phyloP scores from a whole-genome alignment of 2,888 invertebrate genomes.

The Chrysotoxum bicinctum region DNA sequence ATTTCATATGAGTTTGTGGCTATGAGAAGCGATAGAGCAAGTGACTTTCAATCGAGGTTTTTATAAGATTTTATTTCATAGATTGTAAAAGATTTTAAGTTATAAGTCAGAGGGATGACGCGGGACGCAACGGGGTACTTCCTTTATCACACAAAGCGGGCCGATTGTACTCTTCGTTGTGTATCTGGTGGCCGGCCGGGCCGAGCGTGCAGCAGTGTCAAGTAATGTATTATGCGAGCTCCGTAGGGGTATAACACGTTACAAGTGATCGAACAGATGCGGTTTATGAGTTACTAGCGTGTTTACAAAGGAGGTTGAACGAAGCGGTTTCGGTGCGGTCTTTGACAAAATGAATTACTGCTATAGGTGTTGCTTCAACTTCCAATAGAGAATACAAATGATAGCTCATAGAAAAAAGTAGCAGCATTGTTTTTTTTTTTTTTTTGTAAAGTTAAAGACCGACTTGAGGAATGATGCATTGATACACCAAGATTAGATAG shows the following conservation, averaged over 20 bases:
- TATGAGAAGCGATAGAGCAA: slow-evolving; percentile 55
- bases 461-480: slow-evolving; percentile 19
- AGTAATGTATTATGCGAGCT: slow-evolving; percentile 66
- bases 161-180: slow-evolving; percentile 43
- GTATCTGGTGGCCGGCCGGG: neutral
- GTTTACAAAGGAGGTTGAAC: slow-evolving; percentile 51
- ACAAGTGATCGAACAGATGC: slow-evolving; percentile 69
- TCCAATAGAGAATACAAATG: slow-evolving; percentile 44
- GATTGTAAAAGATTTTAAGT: slow-evolving; percentile 15
- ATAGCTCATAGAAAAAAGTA: slow-evolving; percentile 12
- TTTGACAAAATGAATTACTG: slow-evolving; percentile 58
- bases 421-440: slow-evolving; percentile 22
- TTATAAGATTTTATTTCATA: slow-evolving; percentile 65
- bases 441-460: slow-evolving; percentile 30
- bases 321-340: slow-evolving; percentile 5
- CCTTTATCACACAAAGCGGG: slow-evolving; percentile 53
- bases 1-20: slow-evolving; percentile 26
- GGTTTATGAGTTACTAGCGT: slow-evolving; percentile 65
- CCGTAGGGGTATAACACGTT: slow-evolving; percentile 68
- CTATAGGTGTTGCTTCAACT: slow-evolving; percentile 21
- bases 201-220: slow-evolving; percentile 51
- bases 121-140: neutral
- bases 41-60: slow-evolving; percentile 64
- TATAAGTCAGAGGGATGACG: neutral
- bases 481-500: slow-evolving; percentile 51